These are phyloP conservation scores for Nephrotoma appendiculata DNA, from an alignment of 2,888 invertebrate species.

Conservation along the genomic window DNA sequence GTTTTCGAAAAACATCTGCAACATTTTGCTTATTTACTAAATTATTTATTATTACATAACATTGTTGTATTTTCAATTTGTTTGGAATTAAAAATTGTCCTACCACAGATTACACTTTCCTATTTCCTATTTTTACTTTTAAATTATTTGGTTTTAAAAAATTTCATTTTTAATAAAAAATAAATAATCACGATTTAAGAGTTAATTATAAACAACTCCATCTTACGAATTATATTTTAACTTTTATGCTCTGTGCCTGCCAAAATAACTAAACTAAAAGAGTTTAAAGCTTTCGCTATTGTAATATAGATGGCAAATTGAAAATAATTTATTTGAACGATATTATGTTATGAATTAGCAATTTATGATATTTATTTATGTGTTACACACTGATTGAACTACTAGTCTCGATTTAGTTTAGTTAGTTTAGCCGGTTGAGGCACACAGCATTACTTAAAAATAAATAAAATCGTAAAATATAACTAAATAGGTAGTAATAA, in stretches of 20 bases:
- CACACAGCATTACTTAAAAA: neutral
- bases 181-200: neutral
- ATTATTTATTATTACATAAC: neutral
- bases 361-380: too few relatives aligned
- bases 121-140: neutral
- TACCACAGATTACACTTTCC: neutral
- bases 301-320: too few relatives aligned
- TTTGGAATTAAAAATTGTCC: neutral
- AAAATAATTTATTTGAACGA: too few relatives aligned
- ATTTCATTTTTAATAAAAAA: neutral
- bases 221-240: neutral
- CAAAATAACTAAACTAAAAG: too few relatives aligned
- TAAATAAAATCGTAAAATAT: neutral
- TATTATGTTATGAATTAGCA: too few relatives aligned
- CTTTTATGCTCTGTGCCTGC: too few relatives aligned
- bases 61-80: neutral
- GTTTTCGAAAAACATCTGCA: neutral
- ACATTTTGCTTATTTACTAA: neutral
- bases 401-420: too few relatives aligned
- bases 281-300: too few relatives aligned
- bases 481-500: neutral
- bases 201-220: neutral
- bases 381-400: too few relatives aligned
- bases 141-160: neutral
- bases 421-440: too few relatives aligned